Evolutionary conservation across 2,888 invertebrate species (phyloP).

Genomic region (Acanthosepion lycidas): DNA sequence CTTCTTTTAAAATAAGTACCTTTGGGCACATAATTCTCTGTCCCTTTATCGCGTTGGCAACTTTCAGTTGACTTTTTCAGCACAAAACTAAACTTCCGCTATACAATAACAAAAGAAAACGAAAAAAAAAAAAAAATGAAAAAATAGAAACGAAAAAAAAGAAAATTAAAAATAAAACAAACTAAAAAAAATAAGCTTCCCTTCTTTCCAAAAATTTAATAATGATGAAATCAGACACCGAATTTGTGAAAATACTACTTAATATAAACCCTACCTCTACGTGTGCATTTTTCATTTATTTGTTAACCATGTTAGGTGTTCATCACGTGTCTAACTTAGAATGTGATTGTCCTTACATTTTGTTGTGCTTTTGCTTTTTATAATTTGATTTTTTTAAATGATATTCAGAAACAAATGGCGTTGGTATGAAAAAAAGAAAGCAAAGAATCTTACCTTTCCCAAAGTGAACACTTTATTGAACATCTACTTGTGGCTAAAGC

Average conservation of each 20-base stretch:
- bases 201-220: background rate
- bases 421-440: no score
- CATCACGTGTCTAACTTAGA: constrained; percentile 7
- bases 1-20: background rate
- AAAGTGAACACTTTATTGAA: no score
- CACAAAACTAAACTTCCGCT: background rate
- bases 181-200: background rate
- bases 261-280: background rate
- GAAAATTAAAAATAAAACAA: no score
- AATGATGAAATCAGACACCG: background rate
- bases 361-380: background rate
- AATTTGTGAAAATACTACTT: background rate
- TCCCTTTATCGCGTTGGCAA: background rate
- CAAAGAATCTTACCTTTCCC: no score
- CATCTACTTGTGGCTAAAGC: no score
- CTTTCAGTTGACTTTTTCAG: background rate
- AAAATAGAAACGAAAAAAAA: no score
- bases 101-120: no score
- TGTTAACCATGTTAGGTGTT: background rate
- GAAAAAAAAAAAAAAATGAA: no score
- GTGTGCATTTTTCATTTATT: background rate
- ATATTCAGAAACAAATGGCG: no score
- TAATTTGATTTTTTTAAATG: background rate
- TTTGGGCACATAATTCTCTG: background rate
- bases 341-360: background rate